A percentile compares a stretch with the other conserved stretches of the same genome.
These are phyloP conservation scores for Poeciliopsis presidionis DNA, from an alignment of 2,797 vertebrate genomes.

Conservation along the genomic window DNA sequence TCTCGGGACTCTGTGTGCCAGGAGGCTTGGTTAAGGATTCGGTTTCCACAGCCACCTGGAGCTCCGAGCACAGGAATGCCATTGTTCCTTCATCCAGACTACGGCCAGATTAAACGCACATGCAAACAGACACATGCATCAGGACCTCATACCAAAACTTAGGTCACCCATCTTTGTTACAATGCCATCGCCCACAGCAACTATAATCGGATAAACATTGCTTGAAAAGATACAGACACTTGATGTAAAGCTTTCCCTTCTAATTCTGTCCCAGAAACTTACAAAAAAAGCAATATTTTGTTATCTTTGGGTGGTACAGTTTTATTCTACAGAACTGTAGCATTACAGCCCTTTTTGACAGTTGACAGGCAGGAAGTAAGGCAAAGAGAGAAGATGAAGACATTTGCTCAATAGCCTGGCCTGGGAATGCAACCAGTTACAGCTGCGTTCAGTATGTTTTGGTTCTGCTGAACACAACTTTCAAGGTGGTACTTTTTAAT, in stretches of 20 bases:
- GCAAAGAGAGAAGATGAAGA: neutral
- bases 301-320: neutral
- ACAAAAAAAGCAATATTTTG: neutral
- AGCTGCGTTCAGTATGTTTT: neutral
- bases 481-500: neutral
- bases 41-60: conserved; percentile 86
- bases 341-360: neutral
- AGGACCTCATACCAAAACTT: conserved; percentile 33
- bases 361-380: neutral
- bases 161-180: conserved; percentile 35
- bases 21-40: conserved; percentile 78
- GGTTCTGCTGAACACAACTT: neutral
- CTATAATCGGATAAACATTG: neutral
- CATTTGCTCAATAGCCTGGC: neutral
- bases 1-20: conserved; percentile 76
- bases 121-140: conserved; percentile 41
- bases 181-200: conserved; percentile 19
- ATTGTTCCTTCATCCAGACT: conserved; percentile 79
- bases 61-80: conserved; percentile 83
- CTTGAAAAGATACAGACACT: conserved; percentile 6
- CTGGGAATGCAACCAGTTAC: neutral
- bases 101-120: conserved; percentile 63
- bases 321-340: neutral
- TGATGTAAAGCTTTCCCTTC: neutral
- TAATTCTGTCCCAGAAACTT: neutral